phyloP scores from a whole-genome alignment of 1,140 invertebrate species.

The Chironomus striatipennis region DNA sequence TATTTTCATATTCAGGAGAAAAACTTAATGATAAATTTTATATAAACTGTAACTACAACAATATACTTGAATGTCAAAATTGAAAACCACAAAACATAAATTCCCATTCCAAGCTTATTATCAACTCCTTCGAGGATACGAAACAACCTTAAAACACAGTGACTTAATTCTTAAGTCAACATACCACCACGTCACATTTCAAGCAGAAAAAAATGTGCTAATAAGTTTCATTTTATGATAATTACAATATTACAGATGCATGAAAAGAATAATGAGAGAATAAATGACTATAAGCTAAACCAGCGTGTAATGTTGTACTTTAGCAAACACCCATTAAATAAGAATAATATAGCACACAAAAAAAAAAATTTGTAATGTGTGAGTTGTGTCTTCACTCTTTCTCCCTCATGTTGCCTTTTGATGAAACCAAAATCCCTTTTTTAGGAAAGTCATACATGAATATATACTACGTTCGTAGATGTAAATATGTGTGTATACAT shows the following conservation, averaged over 20 bases:
- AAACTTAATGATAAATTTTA: too few relatives aligned
- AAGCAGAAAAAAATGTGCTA: not conserved
- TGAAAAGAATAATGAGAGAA: not conserved
- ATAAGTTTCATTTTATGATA: not conserved
- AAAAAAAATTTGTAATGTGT: not conserved
- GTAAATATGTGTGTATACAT: too few relatives aligned
- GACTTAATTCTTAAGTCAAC: not conserved
- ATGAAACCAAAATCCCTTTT: conserved; percentile 1
- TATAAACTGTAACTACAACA: too few relatives aligned
- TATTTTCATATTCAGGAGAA: too few relatives aligned
- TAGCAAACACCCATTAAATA: not conserved
- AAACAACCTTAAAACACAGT: too few relatives aligned
- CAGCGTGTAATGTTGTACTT: not conserved
- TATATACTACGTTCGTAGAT: too few relatives aligned
- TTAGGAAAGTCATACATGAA: not conserved
- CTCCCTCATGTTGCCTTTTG: not conserved
- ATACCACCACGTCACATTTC: not conserved
- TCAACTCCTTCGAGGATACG: too few relatives aligned
- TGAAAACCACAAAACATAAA: too few relatives aligned
- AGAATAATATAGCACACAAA: not conserved
- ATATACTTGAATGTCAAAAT: too few relatives aligned
- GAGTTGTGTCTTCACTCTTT: too few relatives aligned
- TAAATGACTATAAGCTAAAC: not conserved
- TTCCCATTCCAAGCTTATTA: too few relatives aligned
- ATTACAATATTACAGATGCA: too few relatives aligned